Evolutionary conservation across 2,888 invertebrate species (phyloP), one percentile per base, ranked within the genome.

Genomic region (Protophormia terraenovae): DNA sequence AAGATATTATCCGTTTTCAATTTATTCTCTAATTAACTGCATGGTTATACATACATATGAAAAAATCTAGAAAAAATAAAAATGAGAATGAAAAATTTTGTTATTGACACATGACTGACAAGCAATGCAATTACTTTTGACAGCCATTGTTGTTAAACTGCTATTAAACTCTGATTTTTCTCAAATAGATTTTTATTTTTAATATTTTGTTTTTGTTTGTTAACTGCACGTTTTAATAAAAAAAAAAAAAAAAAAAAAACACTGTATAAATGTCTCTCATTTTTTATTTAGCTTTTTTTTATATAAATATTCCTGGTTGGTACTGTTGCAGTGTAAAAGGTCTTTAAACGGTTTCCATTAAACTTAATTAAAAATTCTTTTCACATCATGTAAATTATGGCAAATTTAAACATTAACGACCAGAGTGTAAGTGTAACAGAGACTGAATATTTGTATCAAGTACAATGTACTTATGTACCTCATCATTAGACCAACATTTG

Each of bases 51-150:
- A n/a, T n/a, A n/a, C 12, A 12, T 41, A 41, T 47, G 47, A 47
- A 19, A 19, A 47, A 19, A 19, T 1, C 6, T 19, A 47, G 3
- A 47, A 8, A 19, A 6, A 47, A 53, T 8, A 27, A 38, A 38
- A 22, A 8, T 24, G 2, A 27, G 19, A 45, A 60, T 69, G 35
- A 55, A 69, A 50, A 35, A 47, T 60, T 55, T 55, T 84, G 84
- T 32, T 76, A 79, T 84, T 79, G 84, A 71, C 84, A 84, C 55
- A 79, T 84, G 84, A 84, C 38, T 76, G 84, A 75, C 84, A 75
- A 64, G 69, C 45, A 50, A 60, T 79, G 75, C 60, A 84, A 84
- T 75, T 75, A 75, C 47, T 71, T 58, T 47, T 79, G 84, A 84
- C 58, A 64, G 79, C 55, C 35, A 75, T 71, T 84, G 64, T 64